A percentile compares a stretch with the other conserved stretches of the same genome.
Evolutionary conservation across 2,888 invertebrate species (phyloP).

Genomic region (Habroteleia sp.): DNA sequence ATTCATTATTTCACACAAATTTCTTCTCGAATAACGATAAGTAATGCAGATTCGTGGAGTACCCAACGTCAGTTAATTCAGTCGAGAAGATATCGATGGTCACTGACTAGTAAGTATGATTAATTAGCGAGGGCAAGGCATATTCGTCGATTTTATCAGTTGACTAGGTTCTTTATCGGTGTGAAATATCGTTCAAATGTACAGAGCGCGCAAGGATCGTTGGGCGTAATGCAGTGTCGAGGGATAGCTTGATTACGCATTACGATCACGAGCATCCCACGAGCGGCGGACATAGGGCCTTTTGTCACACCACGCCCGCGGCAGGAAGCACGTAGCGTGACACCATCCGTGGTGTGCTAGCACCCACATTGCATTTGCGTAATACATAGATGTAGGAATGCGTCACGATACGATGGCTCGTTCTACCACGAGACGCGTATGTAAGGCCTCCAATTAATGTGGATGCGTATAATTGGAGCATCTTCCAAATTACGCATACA

Average conservation of each 20-base stretch:
- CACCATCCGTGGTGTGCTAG: constrained; percentile 77
- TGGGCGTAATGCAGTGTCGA: constrained; percentile 50
- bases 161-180: constrained; percentile 13
- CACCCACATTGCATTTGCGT: constrained; percentile 80
- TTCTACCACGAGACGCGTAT: constrained; percentile 75
- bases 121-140: constrained; percentile 15
- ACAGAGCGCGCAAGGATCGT: constrained; percentile 32
- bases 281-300: constrained; percentile 64
- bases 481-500: constrained; percentile 17
- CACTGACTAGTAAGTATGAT: background rate
- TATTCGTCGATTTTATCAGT: constrained; percentile 28
- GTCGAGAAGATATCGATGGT: too few relatives aligned
- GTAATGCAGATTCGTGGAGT: too few relatives aligned
- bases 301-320: constrained; percentile 74
- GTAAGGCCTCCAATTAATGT: constrained; percentile 66
- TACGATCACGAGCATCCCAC: constrained; percentile 66
- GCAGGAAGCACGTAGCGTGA: constrained; percentile 78
- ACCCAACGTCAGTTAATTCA: too few relatives aligned
- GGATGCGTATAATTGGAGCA: constrained; percentile 37
- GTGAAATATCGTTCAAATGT: constrained; percentile 30
- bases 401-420: constrained; percentile 75
- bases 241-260: constrained; percentile 63
- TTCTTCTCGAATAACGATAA: too few relatives aligned
- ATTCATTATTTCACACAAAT: too few relatives aligned
- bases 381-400: constrained; percentile 71